A percentile compares a stretch with the other conserved stretches of the same genome.
phyloP scores from a whole-genome alignment of 1,140 invertebrate species.

The Lepidotrigona ventralis region DNA sequence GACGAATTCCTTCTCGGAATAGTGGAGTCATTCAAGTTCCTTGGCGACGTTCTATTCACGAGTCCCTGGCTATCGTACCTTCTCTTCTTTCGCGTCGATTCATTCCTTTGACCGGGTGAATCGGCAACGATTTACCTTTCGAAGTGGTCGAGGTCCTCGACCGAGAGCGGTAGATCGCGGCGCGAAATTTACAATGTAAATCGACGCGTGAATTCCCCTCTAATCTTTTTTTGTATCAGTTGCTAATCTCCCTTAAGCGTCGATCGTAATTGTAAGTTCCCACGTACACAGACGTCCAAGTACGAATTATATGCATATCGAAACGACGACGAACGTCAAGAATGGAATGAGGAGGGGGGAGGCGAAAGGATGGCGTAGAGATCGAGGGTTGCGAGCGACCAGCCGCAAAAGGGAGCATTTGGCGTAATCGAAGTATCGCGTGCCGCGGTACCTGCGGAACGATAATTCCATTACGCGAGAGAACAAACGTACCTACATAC shows the following conservation, averaged over 20 bases:
- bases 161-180: not conserved
- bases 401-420: constrained; percentile 56
- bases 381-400: not conserved
- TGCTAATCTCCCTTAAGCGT: not conserved
- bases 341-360: not conserved
- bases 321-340: not conserved
- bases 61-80: not conserved
- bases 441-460: constrained; percentile 50
- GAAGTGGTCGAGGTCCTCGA: constrained; percentile 10
- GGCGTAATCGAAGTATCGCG: constrained; percentile 66
- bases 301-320: constrained; percentile 42
- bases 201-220: not conserved
- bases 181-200: constrained; percentile 1
- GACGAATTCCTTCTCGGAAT: constrained; percentile 55
- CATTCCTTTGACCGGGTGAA: constrained; percentile 17
- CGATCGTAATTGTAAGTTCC: constrained; percentile 22
- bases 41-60: constrained; percentile 46
- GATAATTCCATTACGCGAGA: constrained; percentile 68
- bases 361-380: not conserved
- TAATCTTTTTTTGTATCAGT: too few relatives aligned
- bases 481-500: constrained; percentile 64
- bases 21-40: constrained; percentile 55
- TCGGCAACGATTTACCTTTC: constrained; percentile 41
- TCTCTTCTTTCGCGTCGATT: constrained; percentile 8
- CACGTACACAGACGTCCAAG: not conserved